These are phyloP conservation scores for Anguilla rostrata DNA, from an alignment of 2,113 vertebrate genomes.

Conservation along the genomic window DNA sequence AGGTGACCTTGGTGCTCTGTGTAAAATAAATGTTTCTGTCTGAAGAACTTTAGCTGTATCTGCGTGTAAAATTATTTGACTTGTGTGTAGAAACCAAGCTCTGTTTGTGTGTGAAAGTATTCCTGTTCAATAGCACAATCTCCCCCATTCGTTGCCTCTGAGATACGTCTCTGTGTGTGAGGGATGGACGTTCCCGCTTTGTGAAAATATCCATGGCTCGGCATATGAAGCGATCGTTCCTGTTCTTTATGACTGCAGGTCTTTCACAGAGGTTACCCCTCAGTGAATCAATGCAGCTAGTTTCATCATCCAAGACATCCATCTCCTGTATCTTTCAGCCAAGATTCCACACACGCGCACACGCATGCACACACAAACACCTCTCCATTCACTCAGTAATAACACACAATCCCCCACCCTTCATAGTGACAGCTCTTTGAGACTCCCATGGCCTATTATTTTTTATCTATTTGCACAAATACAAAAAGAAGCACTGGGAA, in stretches of 20 bases:
- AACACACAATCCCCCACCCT: neutral
- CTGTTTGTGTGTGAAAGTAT: neutral
- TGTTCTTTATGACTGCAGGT: too few relatives aligned
- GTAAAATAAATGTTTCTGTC: neutral
- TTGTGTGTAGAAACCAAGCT: neutral
- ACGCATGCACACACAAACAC: neutral
- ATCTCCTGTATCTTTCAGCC: too few relatives aligned
- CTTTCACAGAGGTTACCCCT: too few relatives aligned
- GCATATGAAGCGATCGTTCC: too few relatives aligned
- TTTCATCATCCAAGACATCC: too few relatives aligned
- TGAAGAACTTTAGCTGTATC: neutral
- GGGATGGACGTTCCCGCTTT: neutral
- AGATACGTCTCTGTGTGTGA: neutral
- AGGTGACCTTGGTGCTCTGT: conserved; percentile 13
- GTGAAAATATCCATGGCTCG: too few relatives aligned
- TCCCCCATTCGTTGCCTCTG: too few relatives aligned
- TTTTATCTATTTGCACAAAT: neutral
- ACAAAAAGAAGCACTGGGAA: neutral
- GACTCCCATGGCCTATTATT: neutral
- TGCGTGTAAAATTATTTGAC: neutral
- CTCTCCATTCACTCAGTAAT: neutral
- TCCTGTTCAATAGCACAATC: neutral
- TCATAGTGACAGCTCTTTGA: neutral
- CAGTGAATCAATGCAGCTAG: too few relatives aligned
- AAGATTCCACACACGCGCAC: neutral